These are phyloP conservation scores for Panagrolaimus sp. DNA, from an alignment of 1,140 invertebrate genomes.

Conservation along the genomic window DNA sequence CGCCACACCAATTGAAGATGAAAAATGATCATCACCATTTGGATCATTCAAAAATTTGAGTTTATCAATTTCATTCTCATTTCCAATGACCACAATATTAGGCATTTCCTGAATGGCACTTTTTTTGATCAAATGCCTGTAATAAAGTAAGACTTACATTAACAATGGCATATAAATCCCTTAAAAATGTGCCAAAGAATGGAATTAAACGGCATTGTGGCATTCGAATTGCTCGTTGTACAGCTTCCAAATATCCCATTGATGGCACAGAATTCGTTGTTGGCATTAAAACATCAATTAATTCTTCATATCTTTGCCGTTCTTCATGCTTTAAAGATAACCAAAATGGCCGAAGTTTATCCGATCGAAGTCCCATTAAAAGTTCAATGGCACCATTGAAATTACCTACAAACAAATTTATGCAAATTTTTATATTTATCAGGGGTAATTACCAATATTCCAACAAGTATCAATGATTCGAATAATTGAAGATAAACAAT, in stretches of 20 bases:
- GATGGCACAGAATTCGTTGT: constrained; percentile 45
- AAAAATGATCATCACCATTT: constrained; percentile 71
- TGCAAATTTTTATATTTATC: too few species aligned
- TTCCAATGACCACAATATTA: constrained; percentile 67
- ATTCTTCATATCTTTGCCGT: constrained; percentile 72
- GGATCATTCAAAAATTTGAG: constrained; percentile 68
- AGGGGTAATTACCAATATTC: constrained; percentile 65
- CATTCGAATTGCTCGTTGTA: constrained; percentile 76
- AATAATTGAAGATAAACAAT: constrained; percentile 78
- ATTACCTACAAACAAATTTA: constrained; percentile 62
- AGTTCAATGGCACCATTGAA: constrained; percentile 94
- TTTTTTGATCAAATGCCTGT: too few species aligned
- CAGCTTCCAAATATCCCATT: constrained; percentile 66
- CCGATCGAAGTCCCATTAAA: constrained; percentile 86
- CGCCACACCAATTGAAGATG: constrained; percentile 73
- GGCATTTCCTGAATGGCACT: constrained; percentile 64
- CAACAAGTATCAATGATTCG: constrained; percentile 81
- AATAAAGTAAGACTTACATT: constrained; percentile 52
- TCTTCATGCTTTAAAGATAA: constrained; percentile 72
- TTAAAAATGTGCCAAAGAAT: constrained; percentile 83
- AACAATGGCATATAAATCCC: constrained; percentile 74
- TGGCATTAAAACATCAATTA: constrained; percentile 72
- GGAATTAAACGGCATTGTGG: constrained; percentile 79
- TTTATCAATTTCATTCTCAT: constrained; percentile 59
- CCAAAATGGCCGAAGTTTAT: constrained; percentile 87